Percentiles rank a stretch among this genome's conserved stretches.
phyloP scores from a whole-genome alignment of 2,113 vertebrate genomes.

The Maccullochella peelii region DNA sequence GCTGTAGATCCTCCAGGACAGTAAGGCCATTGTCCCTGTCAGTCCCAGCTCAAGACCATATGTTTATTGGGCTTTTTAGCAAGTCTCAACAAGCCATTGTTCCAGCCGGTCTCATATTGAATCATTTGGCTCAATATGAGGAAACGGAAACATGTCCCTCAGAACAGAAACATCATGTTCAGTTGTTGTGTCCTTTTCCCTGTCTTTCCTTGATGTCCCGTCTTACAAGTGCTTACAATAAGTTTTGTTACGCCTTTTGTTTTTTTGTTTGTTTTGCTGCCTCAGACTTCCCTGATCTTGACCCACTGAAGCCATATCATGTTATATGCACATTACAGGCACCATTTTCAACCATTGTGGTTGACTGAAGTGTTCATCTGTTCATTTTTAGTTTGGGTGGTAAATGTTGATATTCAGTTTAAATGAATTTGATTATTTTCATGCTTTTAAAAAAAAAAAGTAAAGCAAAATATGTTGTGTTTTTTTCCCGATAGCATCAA shows the following conservation, averaged over 20 bases:
- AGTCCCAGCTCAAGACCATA: conserved; percentile 9
- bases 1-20: conserved; percentile 11
- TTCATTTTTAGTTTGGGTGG: not conserved
- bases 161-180: conserved; percentile 4
- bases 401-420: not conserved
- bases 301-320: not conserved
- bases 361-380: not conserved
- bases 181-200: conserved; percentile 9
- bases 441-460: not conserved
- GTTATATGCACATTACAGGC: not conserved
- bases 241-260: not conserved
- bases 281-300: not conserved
- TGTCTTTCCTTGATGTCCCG: not conserved
- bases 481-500: not conserved
- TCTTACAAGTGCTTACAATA: not conserved
- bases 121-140: conserved; percentile 37
- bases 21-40: conserved; percentile 46
- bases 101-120: conserved; percentile 17
- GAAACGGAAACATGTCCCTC: conserved; percentile 41
- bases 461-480: not conserved
- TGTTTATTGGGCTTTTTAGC: conserved; percentile 38
- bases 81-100: conserved; percentile 50
- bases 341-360: not conserved
- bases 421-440: not conserved
- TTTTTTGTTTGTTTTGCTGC: not conserved